A percentile compares a stretch with the other conserved stretches of the same genome.
Evolutionary conservation across 2,797 vertebrate species (phyloP).

Genomic region (Microchirus variegatus): DNA sequence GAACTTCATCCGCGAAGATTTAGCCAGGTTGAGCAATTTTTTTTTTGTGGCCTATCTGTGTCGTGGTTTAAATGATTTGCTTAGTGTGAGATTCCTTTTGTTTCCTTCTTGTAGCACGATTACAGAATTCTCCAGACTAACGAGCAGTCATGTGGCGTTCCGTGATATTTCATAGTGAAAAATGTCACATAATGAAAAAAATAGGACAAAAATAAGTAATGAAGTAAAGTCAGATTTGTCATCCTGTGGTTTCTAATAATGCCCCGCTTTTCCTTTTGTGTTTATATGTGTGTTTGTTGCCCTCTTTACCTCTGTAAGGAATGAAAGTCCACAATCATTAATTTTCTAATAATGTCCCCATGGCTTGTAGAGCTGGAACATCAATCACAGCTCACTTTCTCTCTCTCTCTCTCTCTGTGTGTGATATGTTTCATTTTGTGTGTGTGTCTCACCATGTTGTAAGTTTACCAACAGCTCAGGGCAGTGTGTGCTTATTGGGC

Average conservation of each 20-base stretch:
- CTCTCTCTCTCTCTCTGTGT: neutral
- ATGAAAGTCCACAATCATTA: constrained; percentile 64
- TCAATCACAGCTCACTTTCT: constrained; percentile 49
- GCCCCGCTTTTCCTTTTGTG: neutral
- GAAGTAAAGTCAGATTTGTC: constrained; percentile 33
- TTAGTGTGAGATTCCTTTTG: constrained; percentile 26
- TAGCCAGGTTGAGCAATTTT: too few species aligned
- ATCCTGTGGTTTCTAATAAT: constrained; percentile 40
- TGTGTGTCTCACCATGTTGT: constrained; percentile 37
- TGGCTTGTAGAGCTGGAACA: constrained; percentile 55
- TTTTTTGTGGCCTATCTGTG: too few species aligned
- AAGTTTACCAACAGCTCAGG: constrained; percentile 47
- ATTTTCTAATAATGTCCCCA: constrained; percentile 62
- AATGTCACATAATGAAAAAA: constrained; percentile 45
- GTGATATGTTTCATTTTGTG: constrained; percentile 19
- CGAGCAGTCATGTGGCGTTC: constrained; percentile 22
- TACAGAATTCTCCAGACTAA: neutral
- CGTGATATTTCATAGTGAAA: constrained; percentile 45
- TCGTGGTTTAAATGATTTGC: constrained; percentile 6
- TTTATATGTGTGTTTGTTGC: constrained; percentile 6
- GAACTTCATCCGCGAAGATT: too few species aligned
- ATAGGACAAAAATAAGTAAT: constrained; percentile 36
- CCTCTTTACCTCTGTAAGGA: constrained; percentile 43
- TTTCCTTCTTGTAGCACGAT: constrained; percentile 16
- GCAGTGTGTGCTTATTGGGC: constrained; percentile 61